A percentile compares a stretch with the other conserved stretches of the same genome.
Conservation (phyloP, 1,140 invertebrate species). For the Archegozetes longisetosus region DNA sequence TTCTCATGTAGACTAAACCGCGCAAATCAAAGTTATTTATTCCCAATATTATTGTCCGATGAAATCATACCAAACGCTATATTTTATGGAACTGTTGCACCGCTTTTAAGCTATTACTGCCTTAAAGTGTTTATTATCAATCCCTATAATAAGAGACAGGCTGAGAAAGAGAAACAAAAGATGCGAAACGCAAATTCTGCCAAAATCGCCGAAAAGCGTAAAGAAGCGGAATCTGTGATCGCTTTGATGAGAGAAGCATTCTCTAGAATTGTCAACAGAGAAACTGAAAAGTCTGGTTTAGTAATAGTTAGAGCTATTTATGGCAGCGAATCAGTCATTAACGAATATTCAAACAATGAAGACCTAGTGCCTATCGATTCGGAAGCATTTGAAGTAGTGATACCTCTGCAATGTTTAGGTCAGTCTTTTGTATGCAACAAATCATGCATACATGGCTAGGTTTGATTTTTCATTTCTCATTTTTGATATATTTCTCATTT, state of each 20-base stretch:
- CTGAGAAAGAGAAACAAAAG: conserved; percentile 38
- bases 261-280: conserved; percentile 51
- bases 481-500: too few relatives aligned
- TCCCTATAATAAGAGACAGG: conserved; percentile 59
- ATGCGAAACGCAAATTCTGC: conserved; percentile 29
- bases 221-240: conserved; percentile 64
- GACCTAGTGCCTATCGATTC: conserved; percentile 19
- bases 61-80: conserved; percentile 71
- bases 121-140: conserved; percentile 73
- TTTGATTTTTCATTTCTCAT: too few relatives aligned
- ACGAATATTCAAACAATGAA: not conserved
- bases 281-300: conserved; percentile 56
- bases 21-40: conserved; percentile 69
- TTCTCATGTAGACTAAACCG: conserved; percentile 47
- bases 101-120: conserved; percentile 57
- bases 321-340: conserved; percentile 24
- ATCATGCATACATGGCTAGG: too few relatives aligned
- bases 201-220: conserved; percentile 57
- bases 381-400: conserved; percentile 74
- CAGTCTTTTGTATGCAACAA: too few relatives aligned
- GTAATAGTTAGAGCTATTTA: conserved; percentile 70
- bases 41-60: conserved; percentile 79
- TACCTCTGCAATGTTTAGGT: conserved; percentile 84
- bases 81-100: conserved; percentile 79
- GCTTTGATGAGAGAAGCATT: conserved; percentile 70